Evolutionary conservation across 30 jellyfish, hydroid and myxozoan genomes (phyloP), one percentile per base, ranked within the genome.

Genomic region (Mastigias papua): DNA sequence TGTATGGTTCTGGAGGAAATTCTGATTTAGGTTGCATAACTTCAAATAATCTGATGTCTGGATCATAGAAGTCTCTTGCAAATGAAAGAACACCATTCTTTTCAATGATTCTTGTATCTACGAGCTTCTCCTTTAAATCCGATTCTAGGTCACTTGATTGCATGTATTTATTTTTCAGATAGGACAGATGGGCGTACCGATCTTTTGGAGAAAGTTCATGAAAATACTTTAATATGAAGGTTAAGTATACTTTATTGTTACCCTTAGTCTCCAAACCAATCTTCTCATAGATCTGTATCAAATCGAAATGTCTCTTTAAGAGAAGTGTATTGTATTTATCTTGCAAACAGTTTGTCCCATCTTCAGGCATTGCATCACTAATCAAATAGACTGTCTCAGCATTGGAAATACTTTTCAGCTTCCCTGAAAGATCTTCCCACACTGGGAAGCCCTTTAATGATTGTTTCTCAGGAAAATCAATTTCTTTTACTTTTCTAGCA

Each of bases 1-100:
- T 23, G 81, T 5, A 73, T n/a, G 60, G 54, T 0, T 28, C 81
- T 26, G 90, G 74, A 68, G 98, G 98, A 64, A 91, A 91, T 0
- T 71, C 80, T 2, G 33, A 13, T 15, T 77, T 86, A 11, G 63
- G 51, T 0, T 77, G 65, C 93, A 91, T 86, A 26, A 34, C 46
- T 0, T 54, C 61, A 30, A 91, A 91, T 19, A 91, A 17, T 21
- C 49, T 37, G 19, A 72, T 73, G 25, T 80, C 81, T 21, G 97
- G 92, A 64, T 91, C 97, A 69, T 48, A 91, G 49, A 91, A 69
- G 1, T 57, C 85, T 19, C 69, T 60, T 21, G 87, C 75, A 34
- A 3, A 23, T 25, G 33, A 5, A 23, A 78, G 60, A 1, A 1
- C 63, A 1, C 94, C 97, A 19, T 72, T 37, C 22, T 29, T 89